phyloP scores from a whole-genome alignment of 2,888 invertebrate genomes.

The Crematogaster levior region DNA sequence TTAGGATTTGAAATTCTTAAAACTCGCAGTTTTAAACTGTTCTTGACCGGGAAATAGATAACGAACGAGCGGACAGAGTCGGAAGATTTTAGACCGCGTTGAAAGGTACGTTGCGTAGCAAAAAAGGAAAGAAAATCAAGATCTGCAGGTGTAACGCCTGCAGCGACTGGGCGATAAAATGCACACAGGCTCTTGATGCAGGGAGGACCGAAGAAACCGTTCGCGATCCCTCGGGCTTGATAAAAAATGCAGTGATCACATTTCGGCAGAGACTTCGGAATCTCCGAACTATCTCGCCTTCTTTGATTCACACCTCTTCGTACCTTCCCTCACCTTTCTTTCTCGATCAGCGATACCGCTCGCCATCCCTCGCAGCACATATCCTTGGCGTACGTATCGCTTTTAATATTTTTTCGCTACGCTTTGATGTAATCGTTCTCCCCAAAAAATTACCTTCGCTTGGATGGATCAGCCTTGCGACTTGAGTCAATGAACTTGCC shows the following conservation, averaged over 20 bases:
- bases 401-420: conserved; percentile 32
- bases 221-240: conserved; percentile 72
- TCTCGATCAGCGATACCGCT: conserved; percentile 35
- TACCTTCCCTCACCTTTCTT: conserved; percentile 13
- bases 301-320: conserved; percentile 59
- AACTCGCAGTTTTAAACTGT: background rate
- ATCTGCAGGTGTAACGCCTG: conserved; percentile 80
- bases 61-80: conserved; percentile 24
- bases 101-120: conserved; percentile 51
- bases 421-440: conserved; percentile 36
- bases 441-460: conserved; percentile 35
- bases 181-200: conserved; percentile 70
- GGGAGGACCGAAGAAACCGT: conserved; percentile 56
- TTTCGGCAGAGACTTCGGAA: conserved; percentile 75
- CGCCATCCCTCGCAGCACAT: conserved; percentile 29
- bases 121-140: conserved; percentile 63
- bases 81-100: conserved; percentile 52
- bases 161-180: conserved; percentile 80
- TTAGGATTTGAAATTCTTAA: background rate
- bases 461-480: conserved; percentile 38
- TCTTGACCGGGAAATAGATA: conserved; percentile 28
- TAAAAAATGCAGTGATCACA: conserved; percentile 76
- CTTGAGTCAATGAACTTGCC: conserved; percentile 32
- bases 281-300: conserved; percentile 66
- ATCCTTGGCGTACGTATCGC: conserved; percentile 10